Percentiles rank a stretch among this genome's conserved stretches.
Evolutionary conservation across 1,140 invertebrate genomes (phyloP).

Genomic region (Zaprionus lachaisei): DNA sequence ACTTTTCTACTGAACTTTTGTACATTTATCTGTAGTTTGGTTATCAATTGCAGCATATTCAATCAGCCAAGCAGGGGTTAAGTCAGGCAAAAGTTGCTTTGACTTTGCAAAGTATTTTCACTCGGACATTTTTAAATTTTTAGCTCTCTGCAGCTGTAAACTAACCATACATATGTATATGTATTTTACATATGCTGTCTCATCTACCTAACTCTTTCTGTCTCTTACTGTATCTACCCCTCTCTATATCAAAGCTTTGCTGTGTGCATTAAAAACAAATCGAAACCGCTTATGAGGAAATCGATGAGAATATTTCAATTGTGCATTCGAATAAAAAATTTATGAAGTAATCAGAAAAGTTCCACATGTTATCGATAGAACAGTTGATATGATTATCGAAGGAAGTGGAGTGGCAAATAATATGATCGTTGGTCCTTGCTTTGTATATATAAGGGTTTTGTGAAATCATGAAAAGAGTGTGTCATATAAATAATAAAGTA

Average conservation of each 20-base stretch:
- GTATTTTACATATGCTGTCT: background rate
- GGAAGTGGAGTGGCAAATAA: background rate
- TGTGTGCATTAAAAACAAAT: background rate
- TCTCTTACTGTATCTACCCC: background rate
- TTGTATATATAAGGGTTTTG: too few relatives aligned
- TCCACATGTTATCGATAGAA: constrained; percentile 1
- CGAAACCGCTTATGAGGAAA: background rate
- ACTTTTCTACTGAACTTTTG: background rate
- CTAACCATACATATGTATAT: background rate
- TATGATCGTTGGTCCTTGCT: too few relatives aligned
- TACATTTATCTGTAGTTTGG: background rate
- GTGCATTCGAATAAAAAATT: background rate
- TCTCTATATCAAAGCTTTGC: background rate
- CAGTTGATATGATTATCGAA: background rate
- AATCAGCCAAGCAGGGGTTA: constrained; percentile 28
- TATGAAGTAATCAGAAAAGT: background rate
- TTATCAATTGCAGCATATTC: background rate
- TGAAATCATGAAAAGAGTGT: too few relatives aligned
- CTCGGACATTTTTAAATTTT: constrained; percentile 62
- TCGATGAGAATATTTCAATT: background rate
- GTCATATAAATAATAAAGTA: too few relatives aligned
- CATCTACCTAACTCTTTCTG: background rate
- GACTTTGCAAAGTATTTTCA: constrained; percentile 39
- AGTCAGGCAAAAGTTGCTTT: constrained; percentile 29
- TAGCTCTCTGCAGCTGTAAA: constrained; percentile 42